Evolutionary conservation across 2,888 invertebrate genomes (phyloP).

Genomic region (Tiliacea citrago): DNA sequence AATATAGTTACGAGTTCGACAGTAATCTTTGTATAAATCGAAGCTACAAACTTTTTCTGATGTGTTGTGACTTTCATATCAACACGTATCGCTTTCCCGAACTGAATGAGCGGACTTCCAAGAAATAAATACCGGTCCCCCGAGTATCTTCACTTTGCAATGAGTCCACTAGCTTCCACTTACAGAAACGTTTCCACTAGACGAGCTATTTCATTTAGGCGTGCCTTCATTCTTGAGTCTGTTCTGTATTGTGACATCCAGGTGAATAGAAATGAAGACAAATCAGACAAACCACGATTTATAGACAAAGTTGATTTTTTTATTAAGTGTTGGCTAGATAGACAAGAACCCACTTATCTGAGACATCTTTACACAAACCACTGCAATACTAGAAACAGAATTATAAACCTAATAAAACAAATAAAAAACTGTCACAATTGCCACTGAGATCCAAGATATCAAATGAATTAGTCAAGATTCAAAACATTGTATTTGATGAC

Average conservation of each 20-base stretch:
- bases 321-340: conserved; percentile 12
- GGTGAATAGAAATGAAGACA: conserved; percentile 3
- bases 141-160: conserved; percentile 16
- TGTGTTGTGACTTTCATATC: conserved; percentile 53
- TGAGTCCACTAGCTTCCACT: conserved; percentile 11
- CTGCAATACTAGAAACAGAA: conserved; percentile 37
- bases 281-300: conserved; percentile 2
- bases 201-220: background rate
- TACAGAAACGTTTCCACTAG: conserved; percentile 25
- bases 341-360: conserved; percentile 31
- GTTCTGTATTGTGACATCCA: conserved; percentile 1
- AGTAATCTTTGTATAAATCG: conserved; percentile 10
- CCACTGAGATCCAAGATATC: conserved; percentile 48
- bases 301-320: background rate
- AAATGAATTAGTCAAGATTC: conserved; percentile 46
- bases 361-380: conserved; percentile 54
- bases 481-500: conserved; percentile 59
- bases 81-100: conserved; percentile 57
- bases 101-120: conserved; percentile 52
- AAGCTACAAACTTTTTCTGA: conserved; percentile 23
- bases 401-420: conserved; percentile 35
- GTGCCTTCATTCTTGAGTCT: background rate
- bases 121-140: conserved; percentile 55
- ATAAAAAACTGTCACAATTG: conserved; percentile 55
- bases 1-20: background rate